A percentile compares a stretch with the other conserved stretches of the same genome.
phyloP scores from a whole-genome alignment of 2,888 invertebrate genomes.

The Lepidochitona cinerea region DNA sequence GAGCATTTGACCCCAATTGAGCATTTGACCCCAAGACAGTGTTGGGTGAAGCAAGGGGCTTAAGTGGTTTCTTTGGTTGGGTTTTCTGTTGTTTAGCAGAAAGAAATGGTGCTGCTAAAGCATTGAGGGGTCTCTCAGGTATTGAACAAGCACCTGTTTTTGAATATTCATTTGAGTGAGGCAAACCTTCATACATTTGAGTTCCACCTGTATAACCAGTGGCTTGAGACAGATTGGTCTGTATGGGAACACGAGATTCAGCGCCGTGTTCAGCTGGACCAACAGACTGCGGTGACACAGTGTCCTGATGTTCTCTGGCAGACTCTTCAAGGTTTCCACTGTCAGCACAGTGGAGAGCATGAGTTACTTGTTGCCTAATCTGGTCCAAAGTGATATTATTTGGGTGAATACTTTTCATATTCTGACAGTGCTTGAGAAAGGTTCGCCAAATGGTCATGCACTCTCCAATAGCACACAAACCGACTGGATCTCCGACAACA shows the following conservation, averaged over 20 bases:
- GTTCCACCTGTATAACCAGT: no score
- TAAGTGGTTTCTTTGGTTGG: no score
- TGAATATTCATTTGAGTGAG: not conserved
- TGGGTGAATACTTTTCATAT: constrained; percentile 60
- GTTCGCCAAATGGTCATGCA: constrained; percentile 36
- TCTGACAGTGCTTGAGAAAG: constrained; percentile 21
- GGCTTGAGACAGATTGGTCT: not conserved
- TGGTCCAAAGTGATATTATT: constrained; percentile 44
- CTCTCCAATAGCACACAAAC: constrained; percentile 63
- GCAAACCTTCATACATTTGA: no score
- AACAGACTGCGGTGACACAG: no score
- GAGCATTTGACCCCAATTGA: no score
- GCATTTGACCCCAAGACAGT: no score
- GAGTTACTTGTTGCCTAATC: constrained; percentile 35
- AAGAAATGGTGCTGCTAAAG: no score
- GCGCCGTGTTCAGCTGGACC: not conserved
- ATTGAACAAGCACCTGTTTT: no score
- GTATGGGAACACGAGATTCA: not conserved
- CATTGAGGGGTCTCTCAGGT: no score
- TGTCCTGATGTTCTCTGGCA: not conserved
- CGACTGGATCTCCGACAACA: constrained; percentile 64
- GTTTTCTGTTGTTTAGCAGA: no score
- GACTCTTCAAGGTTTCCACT: constrained; percentile 9
- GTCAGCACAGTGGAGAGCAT: not conserved
- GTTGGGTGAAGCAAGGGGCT: no score